A percentile compares a stretch with the other conserved stretches of the same genome.
These are phyloP conservation scores for Chydorus sphaericus DNA, from an alignment of 2,888 invertebrate species.

Conservation along the genomic window DNA sequence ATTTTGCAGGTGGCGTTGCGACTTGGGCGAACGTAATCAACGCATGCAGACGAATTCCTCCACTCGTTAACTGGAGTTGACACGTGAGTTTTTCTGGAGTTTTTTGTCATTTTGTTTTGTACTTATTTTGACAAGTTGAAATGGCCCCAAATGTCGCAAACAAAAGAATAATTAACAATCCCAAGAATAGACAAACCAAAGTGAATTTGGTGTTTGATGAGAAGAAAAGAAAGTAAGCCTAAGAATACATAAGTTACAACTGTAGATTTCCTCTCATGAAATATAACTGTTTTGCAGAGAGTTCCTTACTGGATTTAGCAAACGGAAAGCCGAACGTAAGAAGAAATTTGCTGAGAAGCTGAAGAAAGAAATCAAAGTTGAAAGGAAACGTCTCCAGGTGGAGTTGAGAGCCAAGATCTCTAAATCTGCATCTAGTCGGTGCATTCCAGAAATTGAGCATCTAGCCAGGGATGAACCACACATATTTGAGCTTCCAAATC, in stretches of 20 bases:
- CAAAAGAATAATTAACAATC: background rate
- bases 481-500: background rate
- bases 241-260: background rate
- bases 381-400: background rate
- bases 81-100: too few relatives aligned
- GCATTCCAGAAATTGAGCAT: background rate
- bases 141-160: too few relatives aligned
- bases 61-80: too few relatives aligned
- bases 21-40: too few relatives aligned
- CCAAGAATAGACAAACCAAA: background rate
- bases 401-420: background rate
- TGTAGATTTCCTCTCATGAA: background rate
- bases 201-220: background rate
- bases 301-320: background rate
- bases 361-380: background rate
- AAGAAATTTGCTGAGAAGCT: background rate
- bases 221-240: background rate
- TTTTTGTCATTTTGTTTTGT: too few relatives aligned
- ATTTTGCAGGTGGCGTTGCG: too few relatives aligned
- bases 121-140: too few relatives aligned
- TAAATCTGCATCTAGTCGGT: background rate
- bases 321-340: background rate
- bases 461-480: background rate
- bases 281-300: background rate
- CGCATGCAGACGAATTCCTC: too few relatives aligned